Evolutionary conservation across 64 coral and sea anemone genomes (phyloP), one percentile per base, ranked within the genome.

Genomic region (Cladopsammia gracilis): DNA sequence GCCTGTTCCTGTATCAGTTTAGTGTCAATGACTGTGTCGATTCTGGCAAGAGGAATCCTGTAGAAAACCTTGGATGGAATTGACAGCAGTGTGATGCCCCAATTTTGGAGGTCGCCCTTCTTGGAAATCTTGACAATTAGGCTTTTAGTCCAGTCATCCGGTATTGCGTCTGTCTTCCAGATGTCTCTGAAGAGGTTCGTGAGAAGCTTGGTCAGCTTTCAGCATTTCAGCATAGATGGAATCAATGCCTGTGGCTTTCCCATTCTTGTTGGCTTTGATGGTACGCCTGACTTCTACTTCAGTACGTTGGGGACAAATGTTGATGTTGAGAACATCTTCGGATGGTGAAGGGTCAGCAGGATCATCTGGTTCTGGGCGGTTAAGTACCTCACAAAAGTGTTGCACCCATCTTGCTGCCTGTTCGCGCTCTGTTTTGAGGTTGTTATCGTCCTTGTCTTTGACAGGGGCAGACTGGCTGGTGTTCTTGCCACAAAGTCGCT

Each of bases 31-130:
- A 12, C 73, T 89, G 87, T 25, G 4, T 70, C 44, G 13, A 57
- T 56, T 23, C 89, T 70, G 20, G 11, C 19, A 23, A 83, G n/a
- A 67, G 71, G 26, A 43, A 93, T 46, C 3, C 20, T 87, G 23
- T 71, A 59, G 22, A 91, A 59, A 53, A 93, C 56, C 54, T 93
- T 93, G 20, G 2, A 47, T 51, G 73, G 25, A 25, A 87, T 53
- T 6, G 82, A 77, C 16, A 93, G n/a, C 10, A 93, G 52, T 6
- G 59, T 86, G 64, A 78, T 93, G 49, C 78, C 78, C 62, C 34
- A 34, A 34, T 34, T 34, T 34, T 34, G 34, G 34, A 34, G 34
- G 34, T 34, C 34, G 34, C 34, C 34, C 34, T 34, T 34, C 34
- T 34, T 34, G 34, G 34, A 2, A 34, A 34, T 34, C 34, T 34